phyloP scores from a whole-genome alignment of 2,113 vertebrate species.

The Aythya baeri region DNA sequence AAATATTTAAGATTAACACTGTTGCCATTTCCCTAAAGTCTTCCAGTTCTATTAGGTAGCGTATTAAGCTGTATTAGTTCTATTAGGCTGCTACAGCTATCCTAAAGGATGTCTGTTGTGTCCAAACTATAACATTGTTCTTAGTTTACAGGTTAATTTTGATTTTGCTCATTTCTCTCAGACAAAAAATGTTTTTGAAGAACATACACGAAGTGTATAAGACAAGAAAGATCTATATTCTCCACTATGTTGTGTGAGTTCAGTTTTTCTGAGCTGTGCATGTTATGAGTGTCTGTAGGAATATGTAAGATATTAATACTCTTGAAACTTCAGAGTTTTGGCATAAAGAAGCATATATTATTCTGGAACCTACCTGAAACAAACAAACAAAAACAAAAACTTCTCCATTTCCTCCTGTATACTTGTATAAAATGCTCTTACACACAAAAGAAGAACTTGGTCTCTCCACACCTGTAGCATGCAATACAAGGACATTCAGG shows the following conservation, averaged over 20 bases:
- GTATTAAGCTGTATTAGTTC: not conserved
- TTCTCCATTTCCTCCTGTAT: not conserved
- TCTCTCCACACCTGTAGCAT: not conserved
- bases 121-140: not conserved
- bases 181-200: not conserved
- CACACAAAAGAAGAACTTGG: not conserved
- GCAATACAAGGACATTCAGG: not conserved
- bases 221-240: not conserved
- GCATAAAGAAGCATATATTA: not conserved
- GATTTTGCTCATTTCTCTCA: not conserved
- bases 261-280: not conserved
- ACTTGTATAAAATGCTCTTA: not conserved
- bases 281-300: not conserved
- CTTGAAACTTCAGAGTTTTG: not conserved
- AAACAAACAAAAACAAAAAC: not conserved
- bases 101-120: not conserved
- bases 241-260: fast-evolving
- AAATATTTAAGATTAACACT: not conserved
- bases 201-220: not conserved
- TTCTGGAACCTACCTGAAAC: not conserved
- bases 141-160: not conserved
- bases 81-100: not conserved
- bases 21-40: not conserved
- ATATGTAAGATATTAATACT: not conserved
- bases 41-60: not conserved